Percentiles rank a stretch among this genome's conserved stretches.
Evolutionary conservation across 2,888 invertebrate species (phyloP).

Genomic region (Ophonus ardosiacus): DNA sequence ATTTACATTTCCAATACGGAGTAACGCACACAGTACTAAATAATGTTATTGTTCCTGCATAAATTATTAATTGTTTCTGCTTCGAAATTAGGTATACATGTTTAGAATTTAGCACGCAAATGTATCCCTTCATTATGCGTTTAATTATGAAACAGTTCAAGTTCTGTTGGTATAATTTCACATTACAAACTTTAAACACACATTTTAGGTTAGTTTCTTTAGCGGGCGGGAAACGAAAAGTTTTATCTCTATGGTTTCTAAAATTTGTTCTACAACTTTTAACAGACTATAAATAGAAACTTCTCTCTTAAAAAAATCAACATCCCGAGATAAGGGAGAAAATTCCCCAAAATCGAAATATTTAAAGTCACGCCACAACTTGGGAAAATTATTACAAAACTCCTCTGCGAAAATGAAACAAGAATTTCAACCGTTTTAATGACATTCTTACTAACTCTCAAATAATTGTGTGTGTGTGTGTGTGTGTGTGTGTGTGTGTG

Average conservation of each 20-base stretch:
- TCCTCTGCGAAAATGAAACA: too few relatives aligned
- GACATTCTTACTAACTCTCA: too few relatives aligned
- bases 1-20: neutral
- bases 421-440: too few relatives aligned
- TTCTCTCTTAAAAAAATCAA: neutral
- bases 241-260: neutral
- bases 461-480: too few relatives aligned
- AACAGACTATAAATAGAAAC: neutral
- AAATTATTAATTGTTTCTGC: slow-evolving; percentile 15
- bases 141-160: slow-evolving; percentile 33
- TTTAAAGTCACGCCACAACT: neutral
- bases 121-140: slow-evolving; percentile 32
- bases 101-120: slow-evolving; percentile 7
- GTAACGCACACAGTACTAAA: neutral
- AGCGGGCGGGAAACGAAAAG: neutral
- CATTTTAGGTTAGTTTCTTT: slow-evolving; percentile 16
- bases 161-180: slow-evolving; percentile 32
- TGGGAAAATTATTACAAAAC: neutral
- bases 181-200: neutral
- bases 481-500: too few relatives aligned
- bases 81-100: slow-evolving; percentile 6
- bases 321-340: neutral
- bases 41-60: slow-evolving; percentile 8
- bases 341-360: neutral
- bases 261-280: neutral